Conservation (phyloP, 1,140 invertebrate species). For the Cecropterus lyciades region DNA sequence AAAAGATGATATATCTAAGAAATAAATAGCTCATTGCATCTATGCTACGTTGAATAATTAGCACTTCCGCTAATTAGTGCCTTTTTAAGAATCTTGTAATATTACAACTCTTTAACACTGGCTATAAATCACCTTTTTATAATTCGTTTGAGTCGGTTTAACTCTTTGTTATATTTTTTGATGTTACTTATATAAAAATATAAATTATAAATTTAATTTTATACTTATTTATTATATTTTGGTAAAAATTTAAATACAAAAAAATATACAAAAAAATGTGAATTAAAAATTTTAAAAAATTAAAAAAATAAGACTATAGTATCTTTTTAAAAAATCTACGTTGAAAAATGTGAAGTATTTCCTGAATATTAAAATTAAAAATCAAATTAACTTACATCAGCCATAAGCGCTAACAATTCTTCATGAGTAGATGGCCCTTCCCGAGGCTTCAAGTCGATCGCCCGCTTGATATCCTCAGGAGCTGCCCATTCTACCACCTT, state of each 20-base stretch:
- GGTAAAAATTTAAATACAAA: too few species aligned
- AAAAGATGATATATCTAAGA: not conserved
- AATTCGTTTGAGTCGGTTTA: too few species aligned
- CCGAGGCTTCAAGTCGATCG: constrained; percentile 88
- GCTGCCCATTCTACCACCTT: constrained; percentile 91
- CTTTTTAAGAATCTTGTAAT: constrained; percentile 26
- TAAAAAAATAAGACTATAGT: too few species aligned
- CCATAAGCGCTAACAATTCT: constrained; percentile 87
- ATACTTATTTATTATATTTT: too few species aligned
- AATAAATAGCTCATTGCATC: not conserved
- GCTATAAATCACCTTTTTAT: not conserved
- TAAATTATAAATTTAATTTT: too few species aligned
- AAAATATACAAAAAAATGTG: too few species aligned
- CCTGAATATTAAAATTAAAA: not conserved
- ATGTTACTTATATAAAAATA: too few species aligned
- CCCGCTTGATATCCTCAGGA: constrained; percentile 87
- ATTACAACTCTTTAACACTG: not conserved
- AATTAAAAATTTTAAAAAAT: not conserved
- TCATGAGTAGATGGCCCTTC: constrained; percentile 87
- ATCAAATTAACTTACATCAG: constrained; percentile 85
- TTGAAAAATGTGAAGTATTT: too few species aligned
- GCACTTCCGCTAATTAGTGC: constrained; percentile 26
- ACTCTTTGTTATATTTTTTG: too few species aligned
- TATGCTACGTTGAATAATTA: constrained; percentile 15
- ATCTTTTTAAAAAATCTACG: too few species aligned